phyloP scores from a whole-genome alignment of 1,140 invertebrate species.

The Tetramorium parvispinum region DNA sequence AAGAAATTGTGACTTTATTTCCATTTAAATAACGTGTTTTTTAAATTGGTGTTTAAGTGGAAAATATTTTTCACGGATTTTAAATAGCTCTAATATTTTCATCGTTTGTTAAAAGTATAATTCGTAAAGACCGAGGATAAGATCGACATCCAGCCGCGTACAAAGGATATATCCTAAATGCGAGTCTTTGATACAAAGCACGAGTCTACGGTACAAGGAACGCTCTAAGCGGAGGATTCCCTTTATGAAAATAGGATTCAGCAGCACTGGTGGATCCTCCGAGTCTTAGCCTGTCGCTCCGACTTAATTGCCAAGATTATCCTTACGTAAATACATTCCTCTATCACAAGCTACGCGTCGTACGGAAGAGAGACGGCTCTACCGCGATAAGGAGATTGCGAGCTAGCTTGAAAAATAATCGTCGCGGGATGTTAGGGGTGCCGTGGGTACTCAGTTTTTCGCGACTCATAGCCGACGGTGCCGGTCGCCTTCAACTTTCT shows the following conservation, averaged over 20 bases:
- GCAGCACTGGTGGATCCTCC: not conserved
- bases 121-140: not conserved
- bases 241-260: slow-evolving; percentile 30
- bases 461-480: not conserved
- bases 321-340: slow-evolving; percentile 12
- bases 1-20: not conserved
- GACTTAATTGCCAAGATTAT: slow-evolving; percentile 55
- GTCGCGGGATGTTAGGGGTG: slow-evolving; percentile 20
- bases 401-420: slow-evolving; percentile 24
- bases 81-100: not conserved
- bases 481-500: slow-evolving; percentile 3
- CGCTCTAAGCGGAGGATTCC: not conserved
- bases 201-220: not conserved
- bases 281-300: slow-evolving; percentile 12
- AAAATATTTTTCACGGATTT: not conserved
- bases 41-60: not conserved
- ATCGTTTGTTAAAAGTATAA: not conserved
- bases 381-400: slow-evolving; percentile 29
- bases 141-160: slow-evolving; percentile 5
- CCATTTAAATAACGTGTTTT: not conserved
- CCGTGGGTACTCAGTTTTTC: slow-evolving; percentile 1
- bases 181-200: not conserved
- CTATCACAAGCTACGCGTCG: not conserved
- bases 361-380: not conserved
- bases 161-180: slow-evolving; percentile 7